phyloP scores from a whole-genome alignment of 1,140 invertebrate species.

The Solen grandis region DNA sequence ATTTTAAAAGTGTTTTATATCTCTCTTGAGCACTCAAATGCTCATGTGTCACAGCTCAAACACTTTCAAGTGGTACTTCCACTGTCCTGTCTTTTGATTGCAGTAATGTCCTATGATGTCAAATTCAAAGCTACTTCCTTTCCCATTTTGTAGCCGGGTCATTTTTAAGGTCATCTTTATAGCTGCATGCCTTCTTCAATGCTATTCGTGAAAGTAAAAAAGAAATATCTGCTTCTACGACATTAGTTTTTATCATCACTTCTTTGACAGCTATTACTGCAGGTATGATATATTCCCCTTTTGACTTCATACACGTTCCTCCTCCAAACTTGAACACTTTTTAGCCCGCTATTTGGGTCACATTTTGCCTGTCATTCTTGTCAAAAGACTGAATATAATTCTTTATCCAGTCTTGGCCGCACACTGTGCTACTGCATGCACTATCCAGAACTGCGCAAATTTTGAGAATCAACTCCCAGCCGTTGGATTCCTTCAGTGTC shows the following conservation, averaged over 20 bases:
- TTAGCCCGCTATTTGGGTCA: neutral
- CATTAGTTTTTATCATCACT: constrained; percentile 47
- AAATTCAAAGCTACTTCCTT: constrained; percentile 48
- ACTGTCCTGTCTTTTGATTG: constrained; percentile 26
- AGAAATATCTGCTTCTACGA: constrained; percentile 49
- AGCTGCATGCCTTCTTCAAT: constrained; percentile 48
- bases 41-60: constrained; percentile 1
- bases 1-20: constrained; percentile 35
- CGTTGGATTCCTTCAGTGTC: neutral
- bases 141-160: constrained; percentile 41
- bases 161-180: constrained; percentile 49
- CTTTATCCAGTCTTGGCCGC: constrained; percentile 38
- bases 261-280: constrained; percentile 46
- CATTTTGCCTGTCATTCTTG: constrained; percentile 1
- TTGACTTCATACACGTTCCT: constrained; percentile 10
- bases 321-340: constrained; percentile 47
- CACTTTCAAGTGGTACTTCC: constrained; percentile 18
- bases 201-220: constrained; percentile 34
- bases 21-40: constrained; percentile 2
- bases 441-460: constrained; percentile 52
- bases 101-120: constrained; percentile 50
- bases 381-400: constrained; percentile 39
- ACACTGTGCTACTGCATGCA: constrained; percentile 40
- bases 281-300: constrained; percentile 31
- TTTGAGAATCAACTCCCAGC: constrained; percentile 31